Conservation (phyloP, 2,113 vertebrate species). For the Lophius piscatorius region DNA sequence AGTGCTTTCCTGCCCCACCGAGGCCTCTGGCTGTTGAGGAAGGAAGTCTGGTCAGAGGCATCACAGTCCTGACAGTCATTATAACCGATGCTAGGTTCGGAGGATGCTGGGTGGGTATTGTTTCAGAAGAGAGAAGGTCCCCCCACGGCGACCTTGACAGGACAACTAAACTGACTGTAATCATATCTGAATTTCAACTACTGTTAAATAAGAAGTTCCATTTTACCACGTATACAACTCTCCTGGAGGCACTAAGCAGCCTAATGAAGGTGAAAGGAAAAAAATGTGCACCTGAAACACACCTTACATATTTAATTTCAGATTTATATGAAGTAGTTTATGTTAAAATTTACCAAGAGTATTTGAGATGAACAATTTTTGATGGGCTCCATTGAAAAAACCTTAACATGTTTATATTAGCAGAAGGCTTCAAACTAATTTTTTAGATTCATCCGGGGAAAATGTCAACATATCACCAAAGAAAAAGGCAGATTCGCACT, state of each 20-base stretch:
- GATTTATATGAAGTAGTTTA: no score
- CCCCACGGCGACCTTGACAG: no score
- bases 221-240: not conserved
- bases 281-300: not conserved
- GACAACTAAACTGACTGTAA: no score
- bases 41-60: constrained; percentile 60
- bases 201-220: no score
- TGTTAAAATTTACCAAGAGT: no score
- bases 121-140: no score
- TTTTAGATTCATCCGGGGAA: no score
- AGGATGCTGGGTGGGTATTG: no score
- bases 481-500: no score
- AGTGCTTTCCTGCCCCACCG: constrained; percentile 27
- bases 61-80: not conserved
- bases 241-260: no score
- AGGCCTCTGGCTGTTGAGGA: constrained; percentile 41
- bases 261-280: no score
- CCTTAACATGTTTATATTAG: not conserved
- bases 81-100: not conserved
- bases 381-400: not conserved
- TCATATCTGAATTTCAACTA: not conserved
- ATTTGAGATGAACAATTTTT: not conserved
- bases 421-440: not conserved
- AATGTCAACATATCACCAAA: no score
- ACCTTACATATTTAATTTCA: not conserved